Conservation (phyloP, 1,140 invertebrate genomes). For the Pogonus chalceus region DNA sequence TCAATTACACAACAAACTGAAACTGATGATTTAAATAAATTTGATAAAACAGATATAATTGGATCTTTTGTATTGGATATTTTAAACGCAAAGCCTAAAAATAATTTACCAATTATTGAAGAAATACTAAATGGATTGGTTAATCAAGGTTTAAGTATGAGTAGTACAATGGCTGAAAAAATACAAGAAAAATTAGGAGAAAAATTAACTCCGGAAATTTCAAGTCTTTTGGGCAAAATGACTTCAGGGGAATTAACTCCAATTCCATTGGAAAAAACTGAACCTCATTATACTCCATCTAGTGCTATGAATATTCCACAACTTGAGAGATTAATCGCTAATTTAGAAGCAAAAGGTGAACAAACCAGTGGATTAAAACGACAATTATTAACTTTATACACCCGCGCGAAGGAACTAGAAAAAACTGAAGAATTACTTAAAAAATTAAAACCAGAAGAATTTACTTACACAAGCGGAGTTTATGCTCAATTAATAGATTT, state of each 20-base stretch:
- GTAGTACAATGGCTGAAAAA: slow-evolving; percentile 42
- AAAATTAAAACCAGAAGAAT: slow-evolving; percentile 40
- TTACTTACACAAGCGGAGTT: slow-evolving; percentile 42
- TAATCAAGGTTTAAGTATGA: slow-evolving; percentile 53
- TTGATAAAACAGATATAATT: slow-evolving; percentile 31
- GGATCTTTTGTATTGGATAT: slow-evolving; percentile 41
- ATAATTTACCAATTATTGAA: slow-evolving; percentile 24
- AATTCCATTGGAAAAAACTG: slow-evolving; percentile 32
- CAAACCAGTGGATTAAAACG: slow-evolving; percentile 44
- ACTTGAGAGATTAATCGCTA: slow-evolving; percentile 43
- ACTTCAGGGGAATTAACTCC: slow-evolving; percentile 50
- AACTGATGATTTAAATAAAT: neutral
- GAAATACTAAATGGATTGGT: slow-evolving; percentile 42
- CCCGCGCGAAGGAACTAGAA: slow-evolving; percentile 50
- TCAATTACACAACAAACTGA: slow-evolving; percentile 18
- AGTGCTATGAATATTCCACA: slow-evolving; percentile 33
- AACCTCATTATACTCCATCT: slow-evolving; percentile 23
- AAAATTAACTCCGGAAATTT: slow-evolving; percentile 49
- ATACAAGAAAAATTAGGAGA: slow-evolving; percentile 50
- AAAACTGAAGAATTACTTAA: slow-evolving; percentile 41
- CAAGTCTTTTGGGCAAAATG: slow-evolving; percentile 48
- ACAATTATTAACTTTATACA: slow-evolving; percentile 49
- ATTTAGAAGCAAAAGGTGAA: slow-evolving; percentile 41
- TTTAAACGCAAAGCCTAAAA: slow-evolving; percentile 17
- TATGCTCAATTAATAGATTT: slow-evolving; percentile 51